Evolutionary conservation across 1,140 invertebrate genomes (phyloP).

Genomic region (Achatina immaculata): DNA sequence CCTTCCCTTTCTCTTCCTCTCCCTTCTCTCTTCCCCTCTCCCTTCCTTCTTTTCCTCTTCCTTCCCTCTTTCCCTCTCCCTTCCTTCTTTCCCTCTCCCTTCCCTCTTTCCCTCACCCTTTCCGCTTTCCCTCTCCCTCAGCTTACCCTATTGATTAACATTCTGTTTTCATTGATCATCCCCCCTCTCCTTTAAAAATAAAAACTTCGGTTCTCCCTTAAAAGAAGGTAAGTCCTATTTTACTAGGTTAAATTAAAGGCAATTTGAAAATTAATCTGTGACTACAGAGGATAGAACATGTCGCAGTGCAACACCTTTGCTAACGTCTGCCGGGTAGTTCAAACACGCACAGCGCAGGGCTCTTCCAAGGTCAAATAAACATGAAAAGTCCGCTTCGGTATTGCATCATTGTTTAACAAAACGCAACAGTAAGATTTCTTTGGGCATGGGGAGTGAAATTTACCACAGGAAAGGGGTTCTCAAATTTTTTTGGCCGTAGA

Average conservation of each 20-base stretch:
- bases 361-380: no score
- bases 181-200: background rate
- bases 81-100: background rate
- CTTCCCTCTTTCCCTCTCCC: background rate
- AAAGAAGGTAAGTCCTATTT: no score
- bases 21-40: background rate
- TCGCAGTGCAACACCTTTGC: background rate
- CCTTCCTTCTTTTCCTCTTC: background rate
- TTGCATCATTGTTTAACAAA: no score
- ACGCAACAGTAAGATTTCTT: no score
- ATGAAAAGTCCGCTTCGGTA: no score
- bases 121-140: background rate
- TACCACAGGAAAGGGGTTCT: no score
- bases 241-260: no score
- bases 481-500: no score
- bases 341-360: no score
- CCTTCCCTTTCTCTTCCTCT: background rate
- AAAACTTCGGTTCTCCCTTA: background rate
- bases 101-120: slow-evolving; percentile 22
- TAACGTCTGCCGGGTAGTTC: no score
- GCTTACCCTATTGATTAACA: background rate
- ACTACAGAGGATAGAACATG: background rate
- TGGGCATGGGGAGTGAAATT: no score
- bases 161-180: background rate
- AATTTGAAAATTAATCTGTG: background rate